Conservation (phyloP, 2,797 vertebrate genomes). For the Thunnus albacares region DNA sequence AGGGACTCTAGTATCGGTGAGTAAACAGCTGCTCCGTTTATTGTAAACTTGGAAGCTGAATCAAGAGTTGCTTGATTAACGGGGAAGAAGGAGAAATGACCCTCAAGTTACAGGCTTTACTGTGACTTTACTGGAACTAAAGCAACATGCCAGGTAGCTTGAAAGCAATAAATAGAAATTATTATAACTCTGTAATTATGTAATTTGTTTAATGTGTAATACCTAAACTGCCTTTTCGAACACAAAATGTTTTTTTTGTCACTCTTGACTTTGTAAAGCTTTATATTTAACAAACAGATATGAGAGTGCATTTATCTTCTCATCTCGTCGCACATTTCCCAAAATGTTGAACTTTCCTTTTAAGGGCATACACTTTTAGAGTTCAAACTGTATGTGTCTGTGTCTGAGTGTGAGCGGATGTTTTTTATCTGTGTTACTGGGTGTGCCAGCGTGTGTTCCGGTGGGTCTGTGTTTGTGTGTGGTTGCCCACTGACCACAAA, state of each 20-base stretch:
- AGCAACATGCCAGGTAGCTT: background rate
- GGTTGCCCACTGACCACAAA: constrained; percentile 49
- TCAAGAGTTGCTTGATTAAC: background rate
- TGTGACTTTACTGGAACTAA: background rate
- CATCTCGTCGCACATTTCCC: too few species aligned
- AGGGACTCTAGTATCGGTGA: constrained; percentile 99
- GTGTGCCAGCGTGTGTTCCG: constrained; percentile 35
- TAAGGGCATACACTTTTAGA: background rate
- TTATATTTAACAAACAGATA: constrained; percentile 8
- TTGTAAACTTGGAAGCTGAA: background rate
- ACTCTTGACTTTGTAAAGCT: constrained; percentile 3
- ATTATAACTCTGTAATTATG: too few species aligned
- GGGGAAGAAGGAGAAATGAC: background rate
- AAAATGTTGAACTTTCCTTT: too few species aligned
- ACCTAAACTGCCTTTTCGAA: background rate
- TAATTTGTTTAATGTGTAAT: background rate
- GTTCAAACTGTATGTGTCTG: background rate
- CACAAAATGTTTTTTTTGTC: background rate
- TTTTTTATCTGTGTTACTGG: constrained; percentile 28
- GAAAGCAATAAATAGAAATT: background rate
- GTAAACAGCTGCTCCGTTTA: constrained; percentile 58
- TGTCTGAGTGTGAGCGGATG: background rate
- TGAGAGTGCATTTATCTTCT: background rate
- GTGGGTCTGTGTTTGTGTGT: too few species aligned
- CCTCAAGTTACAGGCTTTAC: background rate